phyloP scores from a whole-genome alignment of 2,113 vertebrate genomes.

The Danionella cerebrum region DNA sequence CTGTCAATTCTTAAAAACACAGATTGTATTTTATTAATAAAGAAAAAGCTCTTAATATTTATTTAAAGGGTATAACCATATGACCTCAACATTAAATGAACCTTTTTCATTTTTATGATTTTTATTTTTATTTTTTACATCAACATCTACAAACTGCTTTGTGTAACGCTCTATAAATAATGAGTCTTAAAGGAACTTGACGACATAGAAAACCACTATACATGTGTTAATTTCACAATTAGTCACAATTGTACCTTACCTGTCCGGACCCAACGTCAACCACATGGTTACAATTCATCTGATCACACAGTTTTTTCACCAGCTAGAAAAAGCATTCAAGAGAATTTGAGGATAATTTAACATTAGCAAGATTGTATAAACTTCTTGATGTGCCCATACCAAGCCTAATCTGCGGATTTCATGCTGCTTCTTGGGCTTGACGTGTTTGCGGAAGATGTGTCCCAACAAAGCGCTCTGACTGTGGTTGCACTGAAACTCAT shows the following conservation, averaged over 20 bases:
- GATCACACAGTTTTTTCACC: conserved; percentile 72
- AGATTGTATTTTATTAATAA: too few relatives aligned
- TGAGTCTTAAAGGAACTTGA: too few relatives aligned
- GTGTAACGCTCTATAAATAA: too few relatives aligned
- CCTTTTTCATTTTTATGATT: too few relatives aligned
- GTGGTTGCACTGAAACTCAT: conserved; percentile 72
- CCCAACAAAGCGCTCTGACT: conserved; percentile 77
- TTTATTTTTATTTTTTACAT: too few relatives aligned
- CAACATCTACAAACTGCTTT: too few relatives aligned
- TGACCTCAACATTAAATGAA: too few relatives aligned
- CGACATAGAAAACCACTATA: too few relatives aligned
- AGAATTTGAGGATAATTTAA: neutral
- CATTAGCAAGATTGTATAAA: neutral
- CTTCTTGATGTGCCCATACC: conserved; percentile 49
- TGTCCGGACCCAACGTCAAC: conserved; percentile 90
- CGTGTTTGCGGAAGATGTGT: conserved; percentile 81
- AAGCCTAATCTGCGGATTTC: conserved; percentile 76
- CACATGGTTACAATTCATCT: conserved; percentile 64
- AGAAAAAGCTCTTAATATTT: too few relatives aligned
- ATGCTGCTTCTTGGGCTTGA: conserved; percentile 92
- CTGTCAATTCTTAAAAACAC: too few relatives aligned
- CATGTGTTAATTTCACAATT: neutral
- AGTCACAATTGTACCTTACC: conserved; percentile 53
- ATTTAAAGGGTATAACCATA: too few relatives aligned
- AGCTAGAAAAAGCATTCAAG: conserved; percentile 55